These are phyloP conservation scores for Periphyllus acericola DNA, from an alignment of 2,888 invertebrate genomes.

Conservation along the genomic window DNA sequence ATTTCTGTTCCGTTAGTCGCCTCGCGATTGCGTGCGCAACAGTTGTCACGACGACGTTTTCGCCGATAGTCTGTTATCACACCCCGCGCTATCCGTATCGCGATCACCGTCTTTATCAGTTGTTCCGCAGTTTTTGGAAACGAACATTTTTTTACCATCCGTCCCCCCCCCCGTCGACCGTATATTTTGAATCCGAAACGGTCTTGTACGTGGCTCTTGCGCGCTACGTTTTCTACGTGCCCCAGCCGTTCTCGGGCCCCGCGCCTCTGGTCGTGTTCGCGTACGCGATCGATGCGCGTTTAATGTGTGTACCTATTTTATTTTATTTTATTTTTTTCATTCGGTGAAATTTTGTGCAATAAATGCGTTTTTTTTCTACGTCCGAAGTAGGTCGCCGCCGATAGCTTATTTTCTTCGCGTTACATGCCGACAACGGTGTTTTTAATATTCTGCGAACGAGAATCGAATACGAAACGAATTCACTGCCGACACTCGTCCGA, in stretches of 20 bases:
- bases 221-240: not conserved
- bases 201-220: not conserved
- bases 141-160: not conserved
- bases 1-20: constrained; percentile 43
- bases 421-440: constrained; percentile 8
- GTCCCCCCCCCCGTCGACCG: not conserved
- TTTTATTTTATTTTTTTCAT: not conserved
- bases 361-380: constrained; percentile 50
- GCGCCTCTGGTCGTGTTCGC: not conserved
- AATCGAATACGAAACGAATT: not conserved
- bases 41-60: constrained; percentile 50
- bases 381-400: constrained; percentile 53
- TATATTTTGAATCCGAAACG: constrained; percentile 20
- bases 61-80: constrained; percentile 35
- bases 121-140: not conserved
- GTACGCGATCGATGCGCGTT: too few species aligned
- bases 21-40: constrained; percentile 50
- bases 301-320: not conserved
- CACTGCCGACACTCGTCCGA: not conserved
- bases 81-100: not conserved
- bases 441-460: not conserved
- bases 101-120: constrained; percentile 23
- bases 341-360: constrained; percentile 58
- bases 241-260: not conserved
- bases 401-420: constrained; percentile 31